These are phyloP conservation scores for Barypeithes pellucidus DNA, from an alignment of 2,888 invertebrate genomes.

Conservation along the genomic window DNA sequence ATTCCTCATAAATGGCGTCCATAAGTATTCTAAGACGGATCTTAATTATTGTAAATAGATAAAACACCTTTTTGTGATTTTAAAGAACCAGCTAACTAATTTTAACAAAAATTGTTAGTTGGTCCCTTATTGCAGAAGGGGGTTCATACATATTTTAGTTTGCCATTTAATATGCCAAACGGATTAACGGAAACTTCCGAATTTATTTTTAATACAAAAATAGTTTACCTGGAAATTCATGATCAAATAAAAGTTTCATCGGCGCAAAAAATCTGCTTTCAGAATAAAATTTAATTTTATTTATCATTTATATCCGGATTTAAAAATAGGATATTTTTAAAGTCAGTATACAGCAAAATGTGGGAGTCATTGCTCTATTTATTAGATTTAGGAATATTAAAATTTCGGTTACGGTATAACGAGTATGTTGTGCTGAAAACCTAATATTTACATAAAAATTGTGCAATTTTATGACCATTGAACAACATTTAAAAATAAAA, in stretches of 20 bases:
- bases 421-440: constrained; percentile 9
- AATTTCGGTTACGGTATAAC: constrained; percentile 39
- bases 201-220: not conserved
- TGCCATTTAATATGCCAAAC: not conserved
- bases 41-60: too few relatives aligned
- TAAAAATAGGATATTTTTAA: constrained; percentile 48
- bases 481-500: not conserved
- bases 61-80: too few relatives aligned
- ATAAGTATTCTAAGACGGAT: too few relatives aligned
- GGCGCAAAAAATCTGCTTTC: constrained; percentile 43
- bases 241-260: constrained; percentile 36
- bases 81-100: too few relatives aligned
- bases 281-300: constrained; percentile 44
- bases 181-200: not conserved
- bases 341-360: constrained; percentile 43
- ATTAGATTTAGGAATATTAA: constrained; percentile 36
- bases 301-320: constrained; percentile 51
- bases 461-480: not conserved
- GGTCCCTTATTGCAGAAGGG: too few relatives aligned
- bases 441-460: constrained; percentile 2
- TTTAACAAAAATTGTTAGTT: too few relatives aligned
- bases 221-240: constrained; percentile 20
- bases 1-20: too few relatives aligned
- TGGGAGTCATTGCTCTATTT: constrained; percentile 52
- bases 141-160: too few relatives aligned